phyloP scores from a whole-genome alignment of 2,113 vertebrate genomes.

The Gadus chalcogrammus region DNA sequence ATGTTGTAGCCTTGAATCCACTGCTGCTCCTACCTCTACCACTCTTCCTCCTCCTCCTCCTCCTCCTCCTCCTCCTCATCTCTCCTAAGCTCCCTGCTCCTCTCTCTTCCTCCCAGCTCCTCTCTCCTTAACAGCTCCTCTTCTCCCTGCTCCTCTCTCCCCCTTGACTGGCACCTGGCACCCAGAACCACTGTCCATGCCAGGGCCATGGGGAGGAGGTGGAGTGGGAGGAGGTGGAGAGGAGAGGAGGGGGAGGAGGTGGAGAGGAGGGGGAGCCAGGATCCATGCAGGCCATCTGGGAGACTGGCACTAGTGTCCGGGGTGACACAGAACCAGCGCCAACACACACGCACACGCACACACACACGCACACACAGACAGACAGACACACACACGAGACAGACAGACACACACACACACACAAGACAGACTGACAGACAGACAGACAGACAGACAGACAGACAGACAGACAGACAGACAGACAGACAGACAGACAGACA shows the following conservation, averaged over 20 bases:
- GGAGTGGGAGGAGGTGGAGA: constrained; percentile 9
- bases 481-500: too few relatives aligned
- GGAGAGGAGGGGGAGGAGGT: constrained; percentile 26
- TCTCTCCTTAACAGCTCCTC: too few relatives aligned
- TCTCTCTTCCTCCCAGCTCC: too few relatives aligned
- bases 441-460: not conserved
- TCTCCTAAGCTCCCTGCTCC: too few relatives aligned
- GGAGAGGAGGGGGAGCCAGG: constrained; percentile 27
- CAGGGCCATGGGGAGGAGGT: constrained; percentile 49
- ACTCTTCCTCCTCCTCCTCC: too few relatives aligned
- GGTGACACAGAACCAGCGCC: constrained; percentile 20
- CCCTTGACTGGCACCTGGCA: constrained; percentile 56
- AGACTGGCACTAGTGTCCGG: constrained; percentile 53
- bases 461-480: too few relatives aligned
- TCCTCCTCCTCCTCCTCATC: too few relatives aligned
- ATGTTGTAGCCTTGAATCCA: too few relatives aligned
- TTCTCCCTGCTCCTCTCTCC: too few relatives aligned
- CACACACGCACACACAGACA: not conserved
- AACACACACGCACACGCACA: constrained; percentile 7
- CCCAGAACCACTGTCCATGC: constrained; percentile 38
- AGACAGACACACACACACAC: constrained; percentile 6
- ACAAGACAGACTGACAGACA: not conserved
- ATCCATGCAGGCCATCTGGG: constrained; percentile 64
- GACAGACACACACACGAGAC: too few relatives aligned
- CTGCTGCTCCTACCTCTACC: too few relatives aligned